Percentiles rank a stretch among this genome's conserved stretches.
Conservation (phyloP, 2,797 vertebrate species). For the Nyctalus aviator region DNA sequence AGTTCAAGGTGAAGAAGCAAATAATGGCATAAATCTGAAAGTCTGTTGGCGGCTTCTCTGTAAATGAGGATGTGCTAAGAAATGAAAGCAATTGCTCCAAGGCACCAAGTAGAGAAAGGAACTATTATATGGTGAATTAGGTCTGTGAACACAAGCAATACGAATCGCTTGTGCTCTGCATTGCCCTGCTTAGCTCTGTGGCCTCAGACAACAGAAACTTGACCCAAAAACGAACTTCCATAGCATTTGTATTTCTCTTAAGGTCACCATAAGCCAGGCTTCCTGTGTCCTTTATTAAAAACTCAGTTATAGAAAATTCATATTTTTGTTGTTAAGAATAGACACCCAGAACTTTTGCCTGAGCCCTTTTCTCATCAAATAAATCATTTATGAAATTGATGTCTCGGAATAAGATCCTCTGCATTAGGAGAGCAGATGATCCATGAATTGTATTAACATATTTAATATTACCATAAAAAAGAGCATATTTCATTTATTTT, state of each 20-base stretch:
- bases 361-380: conserved; percentile 22
- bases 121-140: conserved; percentile 69
- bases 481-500: conserved; percentile 37
- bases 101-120: conserved; percentile 56
- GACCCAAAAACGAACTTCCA: conserved; percentile 42
- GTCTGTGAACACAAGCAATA: conserved; percentile 50
- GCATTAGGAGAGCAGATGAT: conserved; percentile 34
- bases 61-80: conserved; percentile 65
- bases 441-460: conserved; percentile 47
- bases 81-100: conserved; percentile 68
- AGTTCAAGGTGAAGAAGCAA: conserved; percentile 83
- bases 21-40: conserved; percentile 74
- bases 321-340: conserved; percentile 46
- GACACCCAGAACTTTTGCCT: conserved; percentile 14
- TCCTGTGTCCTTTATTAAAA: conserved; percentile 9
- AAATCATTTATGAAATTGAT: conserved; percentile 58
- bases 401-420: conserved; percentile 39
- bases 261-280: conserved; percentile 49
- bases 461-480: conserved; percentile 55
- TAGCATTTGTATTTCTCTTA: background rate
- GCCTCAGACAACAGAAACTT: background rate
- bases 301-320: conserved; percentile 39
- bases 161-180: conserved; percentile 7
- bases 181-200: background rate
- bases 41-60: conserved; percentile 70